phyloP scores from a whole-genome alignment of 2,888 invertebrate species.

The Cheilosia vulpina region DNA sequence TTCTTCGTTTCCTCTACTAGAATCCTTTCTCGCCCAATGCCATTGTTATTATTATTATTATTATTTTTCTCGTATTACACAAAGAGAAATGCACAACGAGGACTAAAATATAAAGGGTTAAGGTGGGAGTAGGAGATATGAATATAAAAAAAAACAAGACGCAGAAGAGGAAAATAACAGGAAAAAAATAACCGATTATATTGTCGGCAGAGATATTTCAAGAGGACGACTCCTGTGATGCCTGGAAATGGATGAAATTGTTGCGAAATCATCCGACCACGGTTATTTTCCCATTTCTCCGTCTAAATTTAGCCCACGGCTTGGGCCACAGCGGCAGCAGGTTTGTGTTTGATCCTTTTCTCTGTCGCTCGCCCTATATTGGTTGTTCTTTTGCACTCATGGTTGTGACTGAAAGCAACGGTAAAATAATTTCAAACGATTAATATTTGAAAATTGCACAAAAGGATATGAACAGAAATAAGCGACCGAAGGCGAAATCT shows the following conservation, averaged over 20 bases:
- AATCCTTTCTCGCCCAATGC: conserved; percentile 57
- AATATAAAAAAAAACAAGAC: not conserved
- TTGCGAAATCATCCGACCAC: conserved; percentile 47
- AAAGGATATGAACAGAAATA: conserved; percentile 21
- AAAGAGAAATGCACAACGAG: conserved; percentile 39
- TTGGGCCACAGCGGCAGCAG: not conserved
- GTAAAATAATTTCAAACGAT: conserved; percentile 47
- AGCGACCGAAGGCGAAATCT: conserved; percentile 9
- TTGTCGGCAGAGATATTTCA: conserved; percentile 51
- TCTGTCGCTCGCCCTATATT: not conserved
- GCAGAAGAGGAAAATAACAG: not conserved
- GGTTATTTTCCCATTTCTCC: conserved; percentile 31
- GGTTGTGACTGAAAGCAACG: conserved; percentile 1
- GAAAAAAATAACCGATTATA: conserved; percentile 45
- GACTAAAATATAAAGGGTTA: conserved; percentile 3
- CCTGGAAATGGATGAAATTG: conserved; percentile 36
- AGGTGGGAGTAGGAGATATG: no score
- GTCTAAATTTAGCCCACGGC: conserved; percentile 28
- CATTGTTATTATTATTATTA: conserved; percentile 60
- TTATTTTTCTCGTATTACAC: conserved; percentile 71
- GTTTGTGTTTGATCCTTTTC: conserved; percentile 14
- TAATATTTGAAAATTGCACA: conserved; percentile 43
- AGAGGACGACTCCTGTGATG: conserved; percentile 42
- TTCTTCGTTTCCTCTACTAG: conserved; percentile 25
- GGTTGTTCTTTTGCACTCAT: conserved; percentile 3